Base-by-base conservation (phyloP, 2,888 invertebrate species). In the Cybosia mesomella region DNA sequence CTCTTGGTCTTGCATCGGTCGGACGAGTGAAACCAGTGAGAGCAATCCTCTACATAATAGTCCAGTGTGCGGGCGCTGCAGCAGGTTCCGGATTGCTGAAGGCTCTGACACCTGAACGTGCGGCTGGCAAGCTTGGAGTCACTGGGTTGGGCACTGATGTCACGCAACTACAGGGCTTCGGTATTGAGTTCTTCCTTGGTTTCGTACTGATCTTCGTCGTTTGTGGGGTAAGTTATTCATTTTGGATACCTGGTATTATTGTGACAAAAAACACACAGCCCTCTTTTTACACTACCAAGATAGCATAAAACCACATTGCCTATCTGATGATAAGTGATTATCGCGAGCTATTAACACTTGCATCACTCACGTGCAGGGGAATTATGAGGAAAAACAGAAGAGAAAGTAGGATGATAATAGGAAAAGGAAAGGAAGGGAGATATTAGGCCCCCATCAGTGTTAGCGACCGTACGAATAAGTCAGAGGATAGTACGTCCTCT, bases 101-200 rank as follows among this genome's bases (percentile, higher is more conserved):
- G 91, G 97, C 97, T 0, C 92, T 98, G 80, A 97, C 97, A 9
- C 96, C 97, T 2, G 96, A 96, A 18, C 82, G 86, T 0, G 94
- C 95, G 3, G 96, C 97, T 53, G 94, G 94, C 8, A 95, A 92
- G 2, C 93, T 98, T 49, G 98, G 98, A 0, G 95, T 96, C 73
- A 98, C 98, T 0, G 87, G 85, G 0, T 92, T 98, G 18, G 95
- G 96, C 0, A 72, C 85, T 1, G 95, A 95, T 57, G 93, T 98
- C 28, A 96, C 96, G 0, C 95, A 96, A 1, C 95, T 97, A 1
- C 98, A 98, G 92, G 98, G 98, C 8, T 96, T 98, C 84, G 98
- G 98, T 53, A 96, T 98, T 75, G 99, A 99, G 90, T 98, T 98
- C 93, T 97, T 98, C 95, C 96, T 98, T 65, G 98, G 98, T 58